Evolutionary conservation across 2,888 invertebrate genomes (phyloP).

Genomic region (Coleophora flavipennella): DNA sequence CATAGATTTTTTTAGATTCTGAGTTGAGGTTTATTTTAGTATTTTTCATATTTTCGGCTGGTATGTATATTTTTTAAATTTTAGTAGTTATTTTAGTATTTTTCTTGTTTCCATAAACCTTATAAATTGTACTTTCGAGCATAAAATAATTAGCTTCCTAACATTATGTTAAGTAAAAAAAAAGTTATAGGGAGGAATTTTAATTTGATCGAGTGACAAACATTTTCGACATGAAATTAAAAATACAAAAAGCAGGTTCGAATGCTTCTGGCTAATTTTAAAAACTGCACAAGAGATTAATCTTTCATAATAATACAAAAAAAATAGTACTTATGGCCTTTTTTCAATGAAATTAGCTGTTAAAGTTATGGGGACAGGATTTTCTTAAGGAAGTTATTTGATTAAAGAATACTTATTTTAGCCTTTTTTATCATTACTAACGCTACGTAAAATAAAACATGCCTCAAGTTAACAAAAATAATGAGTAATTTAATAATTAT

Average conservation of each 20-base stretch:
- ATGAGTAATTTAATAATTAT: neutral
- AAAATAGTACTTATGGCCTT: neutral
- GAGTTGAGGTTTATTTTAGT: neutral
- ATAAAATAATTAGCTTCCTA: neutral
- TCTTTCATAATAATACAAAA: neutral
- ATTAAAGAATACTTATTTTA: no score
- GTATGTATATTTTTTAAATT: no score
- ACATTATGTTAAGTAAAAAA: slow-evolving; percentile 8
- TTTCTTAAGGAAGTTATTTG: no score
- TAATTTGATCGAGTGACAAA: neutral
- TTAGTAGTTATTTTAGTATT: neutral
- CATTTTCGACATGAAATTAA: neutral
- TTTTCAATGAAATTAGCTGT: neutral
- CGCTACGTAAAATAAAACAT: neutral
- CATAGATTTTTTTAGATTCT: neutral
- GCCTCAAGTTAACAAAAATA: neutral
- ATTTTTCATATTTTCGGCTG: no score
- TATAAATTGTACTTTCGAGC: neutral
- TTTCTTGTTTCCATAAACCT: neutral
- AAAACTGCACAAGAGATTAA: neutral
- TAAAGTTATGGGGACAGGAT: neutral
- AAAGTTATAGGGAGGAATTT: neutral
- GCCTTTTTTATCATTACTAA: neutral
- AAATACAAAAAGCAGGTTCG: neutral
- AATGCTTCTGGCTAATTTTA: neutral